Evolutionary conservation across 2,888 invertebrate genomes (phyloP), one percentile per base, ranked within the genome.

Genomic region (Tenthredo amoena): DNA sequence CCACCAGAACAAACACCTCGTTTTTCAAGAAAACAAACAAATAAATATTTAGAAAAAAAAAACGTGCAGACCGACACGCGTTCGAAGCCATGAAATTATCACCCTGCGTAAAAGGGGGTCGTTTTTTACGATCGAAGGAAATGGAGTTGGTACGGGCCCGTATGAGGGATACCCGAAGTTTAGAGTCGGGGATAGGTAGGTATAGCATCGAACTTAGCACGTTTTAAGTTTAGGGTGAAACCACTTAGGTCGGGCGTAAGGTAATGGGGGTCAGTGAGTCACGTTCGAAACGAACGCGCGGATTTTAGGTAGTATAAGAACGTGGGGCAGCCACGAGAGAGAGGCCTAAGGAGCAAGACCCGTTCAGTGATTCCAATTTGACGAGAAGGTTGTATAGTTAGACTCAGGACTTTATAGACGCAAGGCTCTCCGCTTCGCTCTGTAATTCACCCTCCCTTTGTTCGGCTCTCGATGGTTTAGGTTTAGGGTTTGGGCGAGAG

Each of bases 331-430:
- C 71, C 71, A 26, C 26, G 26, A 26, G 7, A n/a, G 18, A 37
- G 15, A 34, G 72, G 68, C 68, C 76, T 47, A 47, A 47, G 47
- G 47, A 47, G 47, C 34, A n/a, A 18, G 58, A 31, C 55, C 31
- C 31, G 79, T 62, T 81, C 81, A 81, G 81, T 81, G 81, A 81
- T 81, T 81, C 81, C 81, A 62, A 81, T 81, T 81, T 81, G 81
- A 81, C 81, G 81, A 81, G 81, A 81, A 81, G 81, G 58, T 40
- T 74, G 40, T 81, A 81, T 62, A 62, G 58, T 74, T 43, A 81
- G 62, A 62, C 62, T 81, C 26, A 10, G 62, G 81, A 62, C 81
- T 81, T 81, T 81, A 81, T 81, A 62, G 58, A 58, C 62, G 21
- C 40, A 50, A 37, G 26, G 62, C 55, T 43, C 58, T 81, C 81